Evolutionary conservation across 2,888 invertebrate genomes (phyloP).

Genomic region (Ochropleura plecta): DNA sequence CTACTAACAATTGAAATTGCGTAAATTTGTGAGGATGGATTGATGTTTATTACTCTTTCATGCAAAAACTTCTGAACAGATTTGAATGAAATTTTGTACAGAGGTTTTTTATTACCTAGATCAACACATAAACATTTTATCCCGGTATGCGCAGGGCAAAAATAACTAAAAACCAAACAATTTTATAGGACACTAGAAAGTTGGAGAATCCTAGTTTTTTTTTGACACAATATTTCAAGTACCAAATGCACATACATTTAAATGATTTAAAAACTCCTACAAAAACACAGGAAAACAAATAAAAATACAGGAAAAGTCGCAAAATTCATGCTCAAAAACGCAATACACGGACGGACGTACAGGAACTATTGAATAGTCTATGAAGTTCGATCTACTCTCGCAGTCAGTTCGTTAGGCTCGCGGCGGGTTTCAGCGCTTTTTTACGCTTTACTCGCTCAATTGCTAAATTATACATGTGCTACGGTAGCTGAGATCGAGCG

Average conservation of each 20-base stretch:
- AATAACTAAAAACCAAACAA: no score
- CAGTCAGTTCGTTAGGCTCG: constrained; percentile 68
- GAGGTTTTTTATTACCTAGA: no score
- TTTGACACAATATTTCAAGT: no score
- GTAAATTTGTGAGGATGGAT: no score
- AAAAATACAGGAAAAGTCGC: background rate
- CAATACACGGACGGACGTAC: constrained; percentile 27
- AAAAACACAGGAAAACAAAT: background rate
- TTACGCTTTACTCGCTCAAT: constrained; percentile 57
- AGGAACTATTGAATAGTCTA: constrained; percentile 67
- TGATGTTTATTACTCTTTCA: no score
- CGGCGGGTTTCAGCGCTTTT: constrained; percentile 46
- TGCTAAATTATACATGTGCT: constrained; percentile 57
- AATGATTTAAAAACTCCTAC: background rate
- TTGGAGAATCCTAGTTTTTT: no score
- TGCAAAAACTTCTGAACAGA: no score
- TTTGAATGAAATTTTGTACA: no score
- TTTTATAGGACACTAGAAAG: no score
- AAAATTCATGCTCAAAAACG: constrained; percentile 19
- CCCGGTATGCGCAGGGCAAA: no score
- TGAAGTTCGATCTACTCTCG: constrained; percentile 56
- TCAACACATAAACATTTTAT: no score
- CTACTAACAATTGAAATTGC: no score
- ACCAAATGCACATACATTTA: background rate
- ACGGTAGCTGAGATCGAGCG: constrained; percentile 4